A percentile compares a stretch with the other conserved stretches of the same genome.
These are phyloP conservation scores for Thereva nobilitata DNA, from an alignment of 2,888 invertebrate genomes.

Conservation along the genomic window DNA sequence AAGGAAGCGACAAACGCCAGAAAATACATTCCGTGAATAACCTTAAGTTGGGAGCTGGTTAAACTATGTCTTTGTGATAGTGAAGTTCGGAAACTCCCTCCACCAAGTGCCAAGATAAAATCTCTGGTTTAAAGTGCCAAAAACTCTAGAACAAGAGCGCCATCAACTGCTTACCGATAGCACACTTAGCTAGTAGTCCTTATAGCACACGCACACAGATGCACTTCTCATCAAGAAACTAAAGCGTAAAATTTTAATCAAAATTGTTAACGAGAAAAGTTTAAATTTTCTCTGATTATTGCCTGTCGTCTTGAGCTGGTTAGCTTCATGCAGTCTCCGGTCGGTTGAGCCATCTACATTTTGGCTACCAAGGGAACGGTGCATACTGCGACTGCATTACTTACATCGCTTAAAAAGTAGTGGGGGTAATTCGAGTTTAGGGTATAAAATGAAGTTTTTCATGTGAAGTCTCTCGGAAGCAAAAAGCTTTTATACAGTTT, in stretches of 20 bases:
- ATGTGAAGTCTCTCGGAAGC: constrained; percentile 14
- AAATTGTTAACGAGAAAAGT: constrained; percentile 47
- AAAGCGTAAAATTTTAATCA: constrained; percentile 46
- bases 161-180: background rate
- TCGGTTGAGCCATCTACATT: constrained; percentile 13
- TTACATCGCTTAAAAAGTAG: constrained; percentile 3
- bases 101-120: no score
- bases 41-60: no score
- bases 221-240: constrained; percentile 29
- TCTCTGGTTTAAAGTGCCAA: no score
- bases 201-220: background rate
- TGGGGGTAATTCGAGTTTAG: background rate
- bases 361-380: background rate
- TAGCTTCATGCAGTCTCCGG: constrained; percentile 15
- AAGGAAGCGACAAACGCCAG: no score
- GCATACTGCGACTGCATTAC: constrained; percentile 25
- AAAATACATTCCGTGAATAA: no score
- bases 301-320: constrained; percentile 42
- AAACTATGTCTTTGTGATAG: no score
- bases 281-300: constrained; percentile 46
- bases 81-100: no score
- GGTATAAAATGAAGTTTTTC: background rate
- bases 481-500: constrained; percentile 20
- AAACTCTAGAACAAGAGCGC: no score
- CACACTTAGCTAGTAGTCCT: background rate